A percentile compares a stretch with the other conserved stretches of the same genome.
phyloP scores from a whole-genome alignment of 23 tunicate species.

The Clavelina lepadiformis region DNA sequence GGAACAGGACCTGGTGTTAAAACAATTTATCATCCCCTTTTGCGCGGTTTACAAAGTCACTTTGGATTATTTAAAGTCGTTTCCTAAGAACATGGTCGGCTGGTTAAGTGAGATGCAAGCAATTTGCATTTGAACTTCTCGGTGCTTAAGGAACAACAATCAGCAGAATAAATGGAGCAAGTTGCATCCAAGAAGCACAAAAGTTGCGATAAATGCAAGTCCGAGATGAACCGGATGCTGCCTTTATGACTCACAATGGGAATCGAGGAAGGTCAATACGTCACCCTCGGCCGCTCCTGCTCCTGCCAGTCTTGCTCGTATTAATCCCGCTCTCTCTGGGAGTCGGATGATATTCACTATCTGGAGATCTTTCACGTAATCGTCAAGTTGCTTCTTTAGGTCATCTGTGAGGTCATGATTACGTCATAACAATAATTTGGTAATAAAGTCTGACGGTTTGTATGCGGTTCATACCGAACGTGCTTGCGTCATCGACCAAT shows the following conservation, averaged over 20 bases:
- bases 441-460: background rate
- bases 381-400: conserved; percentile 41
- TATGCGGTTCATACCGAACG: conserved; percentile 31
- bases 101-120: no score
- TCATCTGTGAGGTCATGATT: conserved; percentile 51
- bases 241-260: conserved; percentile 88
- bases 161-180: no score
- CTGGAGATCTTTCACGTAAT: conserved; percentile 51
- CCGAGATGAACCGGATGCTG: no score
- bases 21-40: no score
- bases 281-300: conserved; percentile 71
- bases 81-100: no score
- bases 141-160: no score
- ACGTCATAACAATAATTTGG: background rate
- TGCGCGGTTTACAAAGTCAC: no score
- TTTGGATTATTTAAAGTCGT: no score
- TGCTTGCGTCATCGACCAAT: conserved; percentile 96
- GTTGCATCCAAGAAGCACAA: no score
- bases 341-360: conserved; percentile 55
- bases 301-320: conserved; percentile 87
- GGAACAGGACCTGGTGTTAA: no score
- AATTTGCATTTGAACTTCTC: no score
- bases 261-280: conserved; percentile 87
- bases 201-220: no score
- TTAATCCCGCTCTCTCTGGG: conserved; percentile 70